Evolutionary conservation across 1,140 invertebrate genomes (phyloP).

Genomic region (Heliconius himera): DNA sequence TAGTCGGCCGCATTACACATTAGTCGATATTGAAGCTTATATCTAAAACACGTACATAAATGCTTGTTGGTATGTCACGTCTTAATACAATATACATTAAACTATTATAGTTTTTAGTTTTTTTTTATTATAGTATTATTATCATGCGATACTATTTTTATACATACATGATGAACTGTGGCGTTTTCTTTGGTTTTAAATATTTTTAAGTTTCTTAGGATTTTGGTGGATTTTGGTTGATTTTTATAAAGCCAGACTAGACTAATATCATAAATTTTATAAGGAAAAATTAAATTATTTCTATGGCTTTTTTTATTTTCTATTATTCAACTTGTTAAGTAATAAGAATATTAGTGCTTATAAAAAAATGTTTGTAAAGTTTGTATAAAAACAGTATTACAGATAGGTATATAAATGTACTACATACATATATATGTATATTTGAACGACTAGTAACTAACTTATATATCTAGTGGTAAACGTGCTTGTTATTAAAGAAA

Average conservation of each 20-base stretch:
- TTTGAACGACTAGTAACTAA: conserved; percentile 47
- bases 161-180: conserved; percentile 12
- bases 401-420: conserved; percentile 15
- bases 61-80: conserved; percentile 75
- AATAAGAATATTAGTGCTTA: background rate
- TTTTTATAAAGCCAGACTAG: background rate
- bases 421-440: no score
- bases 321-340: background rate
- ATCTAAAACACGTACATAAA: conserved; percentile 60
- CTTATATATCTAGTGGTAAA: conserved; percentile 51
- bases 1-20: conserved; percentile 55
- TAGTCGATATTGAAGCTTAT: conserved; percentile 54
- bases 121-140: conserved; percentile 26
- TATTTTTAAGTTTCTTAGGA: conserved; percentile 3
- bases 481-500: conserved; percentile 15
- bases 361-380: background rate
- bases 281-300: background rate
- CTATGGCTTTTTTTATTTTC: background rate
- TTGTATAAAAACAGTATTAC: conserved; percentile 51
- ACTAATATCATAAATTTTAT: background rate
- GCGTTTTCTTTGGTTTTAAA: conserved; percentile 31
- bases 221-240: conserved; percentile 4
- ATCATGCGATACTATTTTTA: conserved; percentile 52
- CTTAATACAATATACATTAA: conserved; percentile 39
- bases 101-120: no score